Percentiles rank a stretch among this genome's conserved stretches.
phyloP scores from a whole-genome alignment of 1,140 invertebrate genomes.

The Bombus sylvicola region DNA sequence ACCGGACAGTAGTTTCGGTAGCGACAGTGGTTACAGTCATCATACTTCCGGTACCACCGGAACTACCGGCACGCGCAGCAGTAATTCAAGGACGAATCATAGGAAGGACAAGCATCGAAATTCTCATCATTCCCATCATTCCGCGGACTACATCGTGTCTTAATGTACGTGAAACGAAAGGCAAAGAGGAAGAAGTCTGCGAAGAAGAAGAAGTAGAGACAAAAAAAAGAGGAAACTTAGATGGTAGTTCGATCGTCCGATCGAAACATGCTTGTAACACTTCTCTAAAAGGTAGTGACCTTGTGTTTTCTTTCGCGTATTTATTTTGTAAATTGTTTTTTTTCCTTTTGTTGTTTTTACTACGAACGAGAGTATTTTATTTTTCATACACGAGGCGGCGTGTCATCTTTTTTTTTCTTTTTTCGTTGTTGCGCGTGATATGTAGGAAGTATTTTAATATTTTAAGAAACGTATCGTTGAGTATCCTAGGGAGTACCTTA shows the following conservation, averaged over 20 bases:
- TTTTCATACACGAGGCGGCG: slow-evolving; percentile 14
- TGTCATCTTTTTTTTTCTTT: not conserved
- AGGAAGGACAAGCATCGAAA: slow-evolving; percentile 78
- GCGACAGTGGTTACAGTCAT: slow-evolving; percentile 88
- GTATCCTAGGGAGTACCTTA: not conserved
- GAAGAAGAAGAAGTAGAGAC: not conserved
- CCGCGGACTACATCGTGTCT: slow-evolving; percentile 77
- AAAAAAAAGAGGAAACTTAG: not conserved
- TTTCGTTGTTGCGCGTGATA: slow-evolving; percentile 31
- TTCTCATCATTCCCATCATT: slow-evolving; percentile 77
- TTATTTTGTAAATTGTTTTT: slow-evolving; percentile 38
- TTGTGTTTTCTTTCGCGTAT: slow-evolving; percentile 33
- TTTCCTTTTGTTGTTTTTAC: not conserved
- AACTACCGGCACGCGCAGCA: slow-evolving; percentile 75
- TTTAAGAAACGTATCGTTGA: not conserved
- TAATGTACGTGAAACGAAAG: slow-evolving; percentile 58
- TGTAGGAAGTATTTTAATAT: slow-evolving; percentile 32
- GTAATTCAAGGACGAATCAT: slow-evolving; percentile 71
- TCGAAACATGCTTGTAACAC: slow-evolving; percentile 7
- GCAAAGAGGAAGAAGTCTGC: not conserved
- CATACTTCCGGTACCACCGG: slow-evolving; percentile 83
- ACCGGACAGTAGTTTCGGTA: slow-evolving; percentile 85
- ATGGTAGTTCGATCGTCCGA: not conserved
- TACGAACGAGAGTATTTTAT: slow-evolving; percentile 4
- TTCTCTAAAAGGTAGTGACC: slow-evolving; percentile 27